Percentiles rank a stretch among this genome's conserved stretches.
Evolutionary conservation across 2,888 invertebrate genomes (phyloP).

Genomic region (Ischnura elegans): DNA sequence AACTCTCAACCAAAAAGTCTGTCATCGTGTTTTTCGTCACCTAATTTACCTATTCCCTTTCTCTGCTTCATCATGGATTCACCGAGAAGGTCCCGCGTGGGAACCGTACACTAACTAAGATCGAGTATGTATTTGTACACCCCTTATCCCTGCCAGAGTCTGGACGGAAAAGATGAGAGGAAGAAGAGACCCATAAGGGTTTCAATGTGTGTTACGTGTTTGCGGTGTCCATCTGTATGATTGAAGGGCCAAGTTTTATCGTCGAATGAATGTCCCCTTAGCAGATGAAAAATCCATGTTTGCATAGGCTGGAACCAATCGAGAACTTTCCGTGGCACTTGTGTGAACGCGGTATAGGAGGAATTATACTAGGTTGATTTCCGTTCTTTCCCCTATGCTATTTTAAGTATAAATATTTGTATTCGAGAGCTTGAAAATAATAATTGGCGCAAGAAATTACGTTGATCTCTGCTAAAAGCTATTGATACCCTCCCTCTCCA

Average conservation of each 20-base stretch:
- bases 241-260: constrained; percentile 58
- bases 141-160: not conserved
- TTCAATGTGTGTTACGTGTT: not conserved
- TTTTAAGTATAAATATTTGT: not conserved
- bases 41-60: not conserved
- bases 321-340: not conserved
- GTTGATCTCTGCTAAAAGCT: no score
- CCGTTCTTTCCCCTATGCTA: not conserved
- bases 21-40: not conserved
- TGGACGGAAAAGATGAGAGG: not conserved
- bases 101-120: no score
- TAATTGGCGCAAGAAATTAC: no score
- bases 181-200: not conserved
- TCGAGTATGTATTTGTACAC: not conserved
- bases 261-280: constrained; percentile 58
- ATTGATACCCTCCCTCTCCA: no score
- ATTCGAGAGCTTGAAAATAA: no score
- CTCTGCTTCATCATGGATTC: not conserved
- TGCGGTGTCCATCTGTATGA: constrained; percentile 46
- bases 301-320: constrained; percentile 42
- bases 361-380: not conserved
- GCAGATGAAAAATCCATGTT: constrained; percentile 44
- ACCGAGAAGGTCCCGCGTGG: not conserved
- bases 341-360: not conserved
- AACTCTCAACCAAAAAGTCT: no score